Evolutionary conservation across 2,797 vertebrate species (phyloP), one percentile per base, ranked within the genome.

Genomic region (Galago senegalensis): DNA sequence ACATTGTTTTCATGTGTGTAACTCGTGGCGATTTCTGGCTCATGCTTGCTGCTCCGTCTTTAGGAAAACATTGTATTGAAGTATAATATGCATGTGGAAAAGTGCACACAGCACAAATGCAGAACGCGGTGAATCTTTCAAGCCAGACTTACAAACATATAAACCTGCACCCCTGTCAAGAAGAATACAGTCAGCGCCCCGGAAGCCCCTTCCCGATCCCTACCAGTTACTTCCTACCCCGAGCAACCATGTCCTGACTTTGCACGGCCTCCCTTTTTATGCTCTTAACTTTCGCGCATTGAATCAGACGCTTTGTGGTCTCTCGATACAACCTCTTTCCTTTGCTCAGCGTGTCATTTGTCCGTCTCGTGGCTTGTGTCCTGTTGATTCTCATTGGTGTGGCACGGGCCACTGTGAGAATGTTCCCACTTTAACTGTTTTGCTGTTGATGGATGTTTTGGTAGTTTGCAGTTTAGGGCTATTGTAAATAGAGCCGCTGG

Each of bases 331-430:
- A 7, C n/a, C n/a, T 40, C n/a, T 49, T 79, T n/a, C 53, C 89
- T 40, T 82, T 10, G 3, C 34, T 77, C 65, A 2, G 0, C 8
- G 34, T 67, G 10, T 31, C 6, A 2, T 23, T 18, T 43, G 49
- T 23, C 31, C 17, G 0, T 1, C 3, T 8, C 12, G 73, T 10
- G 21, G 18, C 10, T 0, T 1, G 6, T 23, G 3, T 43, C 21
- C 20, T 31, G 31, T 46, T 49, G 25, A 0, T 90, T 61, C 43
- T 89, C 31, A 3, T 3, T 10, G 56, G 10, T 25, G 65, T 5
- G 29, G 58, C 31, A 0, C 4, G 2, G 34, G 3, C 73, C 67
- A 2, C 14, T 29, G 60, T 9, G 61, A n/a, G 43, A 37, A 3
- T 29, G 21, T 21, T 27, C 34, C 77, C 3, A 0, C 4, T 23